Evolutionary conservation across 2,113 vertebrate species (phyloP), one percentile per base, ranked within the genome.

Genomic region (Columba livia): DNA sequence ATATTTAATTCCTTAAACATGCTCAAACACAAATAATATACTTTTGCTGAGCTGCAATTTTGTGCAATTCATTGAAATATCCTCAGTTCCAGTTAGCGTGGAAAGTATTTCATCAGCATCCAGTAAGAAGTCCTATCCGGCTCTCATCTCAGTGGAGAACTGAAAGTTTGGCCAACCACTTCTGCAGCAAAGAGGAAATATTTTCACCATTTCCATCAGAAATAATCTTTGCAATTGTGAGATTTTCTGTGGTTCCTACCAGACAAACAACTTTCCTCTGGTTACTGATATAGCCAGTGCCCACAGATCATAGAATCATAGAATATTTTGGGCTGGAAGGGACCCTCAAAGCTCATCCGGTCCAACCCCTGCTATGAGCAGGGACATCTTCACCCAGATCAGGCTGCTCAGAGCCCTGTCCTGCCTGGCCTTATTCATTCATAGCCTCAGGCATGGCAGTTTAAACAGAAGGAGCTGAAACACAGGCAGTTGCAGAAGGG

Each of bases 91-190:
- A 93, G 92, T 89, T 54, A 96, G 38, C 79, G 88, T 81, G 93
- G 93, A 87, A 93, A 95, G 36, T 79, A 50, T 95, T 95, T 93
- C 90, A 62, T 94, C 88, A 93, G 51, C 56, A 26, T 81, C 85
- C 93, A 71, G 92, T 94, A 58, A 87, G 64, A 73, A 87, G 64
- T 58, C 56, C 88, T 70, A 91, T 91, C 88, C 36, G 12, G 80
- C 88, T 57, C 60, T 66, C 15, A 6, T 66, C 85, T 36, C 40
- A 93, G 93, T 74, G 88, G 51, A 89, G 96, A 96, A 96, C 65
- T 1, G 96, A 97, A 94, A 95, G 65, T 60, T 73, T 19, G 54
- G 42, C 88, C 90, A 47, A 23, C 12, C 19, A 23, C 24, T 94
- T 65, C 74, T 94, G 69, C 69, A 74, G 73, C 32, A 25, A 16